Percentiles rank a stretch among this genome's conserved stretches.
These are phyloP conservation scores for Coptodon rendalli DNA, from an alignment of 2,113 vertebrate genomes.

Conservation along the genomic window DNA sequence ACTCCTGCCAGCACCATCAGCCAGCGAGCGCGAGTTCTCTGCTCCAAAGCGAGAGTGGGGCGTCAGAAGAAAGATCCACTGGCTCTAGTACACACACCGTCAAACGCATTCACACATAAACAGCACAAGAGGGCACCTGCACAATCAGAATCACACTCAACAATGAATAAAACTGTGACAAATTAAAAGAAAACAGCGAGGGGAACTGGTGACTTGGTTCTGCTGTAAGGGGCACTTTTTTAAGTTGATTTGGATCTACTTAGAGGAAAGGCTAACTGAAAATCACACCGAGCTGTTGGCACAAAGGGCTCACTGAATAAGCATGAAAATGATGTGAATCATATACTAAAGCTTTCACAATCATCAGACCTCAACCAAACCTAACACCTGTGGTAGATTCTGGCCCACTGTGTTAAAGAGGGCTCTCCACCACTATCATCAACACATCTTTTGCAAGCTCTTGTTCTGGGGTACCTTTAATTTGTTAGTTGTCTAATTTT, in stretches of 20 bases:
- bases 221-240: neutral
- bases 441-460: neutral
- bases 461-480: neutral
- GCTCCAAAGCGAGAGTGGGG: constrained; percentile 34
- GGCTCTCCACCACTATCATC: neutral
- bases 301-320: neutral
- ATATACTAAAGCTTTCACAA: neutral
- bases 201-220: neutral
- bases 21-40: constrained; percentile 46
- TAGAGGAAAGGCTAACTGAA: neutral
- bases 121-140: neutral
- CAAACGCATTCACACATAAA: neutral
- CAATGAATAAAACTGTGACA: neutral
- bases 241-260: neutral
- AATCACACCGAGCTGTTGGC: neutral
- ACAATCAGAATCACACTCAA: neutral
- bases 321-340: neutral
- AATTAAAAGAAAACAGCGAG: neutral
- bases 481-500: neutral
- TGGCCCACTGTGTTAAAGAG: neutral
- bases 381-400: neutral
- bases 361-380: neutral
- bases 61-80: constrained; percentile 25
- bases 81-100: neutral
- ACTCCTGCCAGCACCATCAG: constrained; percentile 85